Conservation (phyloP, 1,140 invertebrate species). For the Pseudomyrmex gracilis region DNA sequence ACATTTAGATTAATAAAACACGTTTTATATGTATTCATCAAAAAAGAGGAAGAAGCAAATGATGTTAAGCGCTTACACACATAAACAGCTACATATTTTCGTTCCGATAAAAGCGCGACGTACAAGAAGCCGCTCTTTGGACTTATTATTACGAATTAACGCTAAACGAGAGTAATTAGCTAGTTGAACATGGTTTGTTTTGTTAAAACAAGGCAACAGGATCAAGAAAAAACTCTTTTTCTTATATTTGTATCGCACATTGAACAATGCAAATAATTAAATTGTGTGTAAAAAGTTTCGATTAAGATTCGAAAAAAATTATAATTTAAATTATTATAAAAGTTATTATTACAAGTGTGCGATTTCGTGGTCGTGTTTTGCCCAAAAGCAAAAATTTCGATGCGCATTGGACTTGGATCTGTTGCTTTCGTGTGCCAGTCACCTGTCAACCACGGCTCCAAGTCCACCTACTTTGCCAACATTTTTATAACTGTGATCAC, state of each 20-base stretch:
- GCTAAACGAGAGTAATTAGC: constrained; percentile 37
- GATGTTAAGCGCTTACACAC: neutral
- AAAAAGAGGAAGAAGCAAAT: neutral
- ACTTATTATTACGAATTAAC: constrained; percentile 35
- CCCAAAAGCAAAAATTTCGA: neutral
- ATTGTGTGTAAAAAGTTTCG: too few relatives aligned
- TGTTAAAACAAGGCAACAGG: constrained; percentile 19
- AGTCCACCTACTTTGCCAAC: constrained; percentile 16
- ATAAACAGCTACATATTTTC: neutral
- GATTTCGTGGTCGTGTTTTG: neutral
- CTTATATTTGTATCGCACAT: too few relatives aligned
- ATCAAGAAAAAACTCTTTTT: neutral
- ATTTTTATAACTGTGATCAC: neutral
- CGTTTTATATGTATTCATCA: neutral
- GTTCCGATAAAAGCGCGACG: neutral
- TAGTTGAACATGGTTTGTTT: neutral
- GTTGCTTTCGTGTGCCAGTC: neutral
- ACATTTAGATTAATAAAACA: neutral
- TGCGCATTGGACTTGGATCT: neutral
- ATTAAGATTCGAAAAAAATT: neutral
- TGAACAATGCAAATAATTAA: too few relatives aligned
- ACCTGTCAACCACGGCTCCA: constrained; percentile 35
- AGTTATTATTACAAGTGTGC: neutral
- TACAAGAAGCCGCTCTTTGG: neutral
- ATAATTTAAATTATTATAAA: neutral